A percentile compares a stretch with the other conserved stretches of the same genome.
These are phyloP conservation scores for Gallinago undulata DNA, from an alignment of 2,113 vertebrate species.

Conservation along the genomic window DNA sequence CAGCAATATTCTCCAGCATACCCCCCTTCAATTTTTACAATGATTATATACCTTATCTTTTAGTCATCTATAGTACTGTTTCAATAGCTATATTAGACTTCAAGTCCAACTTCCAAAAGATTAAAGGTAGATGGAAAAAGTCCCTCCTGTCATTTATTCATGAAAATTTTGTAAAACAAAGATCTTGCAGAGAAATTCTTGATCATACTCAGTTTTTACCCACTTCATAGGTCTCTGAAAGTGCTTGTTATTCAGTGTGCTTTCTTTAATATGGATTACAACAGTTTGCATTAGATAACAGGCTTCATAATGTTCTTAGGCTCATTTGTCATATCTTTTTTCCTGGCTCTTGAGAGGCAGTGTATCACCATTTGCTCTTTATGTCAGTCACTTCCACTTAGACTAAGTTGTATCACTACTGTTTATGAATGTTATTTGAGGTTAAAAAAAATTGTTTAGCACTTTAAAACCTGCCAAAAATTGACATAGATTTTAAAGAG, in stretches of 20 bases:
- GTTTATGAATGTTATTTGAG: not conserved
- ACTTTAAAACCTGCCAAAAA: constrained; percentile 3
- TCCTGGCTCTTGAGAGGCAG: not conserved
- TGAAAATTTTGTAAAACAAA: not conserved
- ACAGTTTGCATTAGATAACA: not conserved
- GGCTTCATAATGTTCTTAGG: not conserved
- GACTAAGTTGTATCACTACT: not conserved
- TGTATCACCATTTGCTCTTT: not conserved
- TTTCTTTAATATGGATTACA: not conserved
- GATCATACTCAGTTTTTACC: not conserved
- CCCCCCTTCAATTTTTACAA: not conserved
- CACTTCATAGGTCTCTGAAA: not conserved
- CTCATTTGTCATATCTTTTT: not conserved
- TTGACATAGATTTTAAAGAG: not conserved
- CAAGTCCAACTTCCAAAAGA: not conserved
- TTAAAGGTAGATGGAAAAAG: not conserved
- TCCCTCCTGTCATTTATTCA: not conserved
- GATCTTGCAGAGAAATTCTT: not conserved
- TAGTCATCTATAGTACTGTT: not conserved
- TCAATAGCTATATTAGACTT: not conserved
- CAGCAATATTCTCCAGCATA: not conserved
- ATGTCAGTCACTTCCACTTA: not conserved
- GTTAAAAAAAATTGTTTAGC: not conserved
- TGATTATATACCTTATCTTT: not conserved
- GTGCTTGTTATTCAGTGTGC: rapidly evolving